phyloP scores from a whole-genome alignment of 2,797 vertebrate genomes.

The Sebastes paucispinis region DNA sequence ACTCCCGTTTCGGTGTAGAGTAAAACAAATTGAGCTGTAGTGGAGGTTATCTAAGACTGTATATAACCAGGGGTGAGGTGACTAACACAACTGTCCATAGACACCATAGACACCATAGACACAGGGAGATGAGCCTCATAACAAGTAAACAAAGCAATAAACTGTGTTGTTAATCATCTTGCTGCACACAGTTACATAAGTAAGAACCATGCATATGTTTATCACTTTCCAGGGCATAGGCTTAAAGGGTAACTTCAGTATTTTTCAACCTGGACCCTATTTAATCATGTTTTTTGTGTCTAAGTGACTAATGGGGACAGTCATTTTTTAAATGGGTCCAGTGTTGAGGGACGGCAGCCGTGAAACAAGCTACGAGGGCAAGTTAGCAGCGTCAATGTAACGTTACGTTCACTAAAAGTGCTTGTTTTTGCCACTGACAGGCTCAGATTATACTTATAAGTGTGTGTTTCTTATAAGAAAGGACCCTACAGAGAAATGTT shows the following conservation, averaged over 20 bases:
- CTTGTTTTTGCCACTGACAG: no score
- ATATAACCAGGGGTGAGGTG: neutral
- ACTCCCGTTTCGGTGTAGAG: neutral
- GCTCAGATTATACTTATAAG: no score
- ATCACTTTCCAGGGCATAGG: neutral
- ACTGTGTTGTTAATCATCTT: neutral
- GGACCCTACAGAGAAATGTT: no score
- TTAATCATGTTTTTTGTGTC: neutral
- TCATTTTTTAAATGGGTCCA: neutral
- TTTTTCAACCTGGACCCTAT: neutral
- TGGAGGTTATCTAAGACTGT: neutral
- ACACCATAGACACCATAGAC: neutral
- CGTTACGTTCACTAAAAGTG: neutral
- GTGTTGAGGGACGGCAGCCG: neutral
- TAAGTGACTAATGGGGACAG: neutral
- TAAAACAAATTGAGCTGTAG: neutral
- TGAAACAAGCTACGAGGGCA: neutral
- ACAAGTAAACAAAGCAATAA: constrained; percentile 11
- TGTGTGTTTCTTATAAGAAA: no score
- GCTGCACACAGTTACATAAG: neutral
- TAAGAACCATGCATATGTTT: neutral
- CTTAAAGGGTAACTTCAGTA: neutral
- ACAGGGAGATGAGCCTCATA: neutral
- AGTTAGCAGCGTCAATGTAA: neutral
- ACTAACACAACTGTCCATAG: neutral